Evolutionary conservation across 1,140 invertebrate species (phyloP), one percentile per base, ranked within the genome.

Genomic region (Bursaphelenchus mucronatus): DNA sequence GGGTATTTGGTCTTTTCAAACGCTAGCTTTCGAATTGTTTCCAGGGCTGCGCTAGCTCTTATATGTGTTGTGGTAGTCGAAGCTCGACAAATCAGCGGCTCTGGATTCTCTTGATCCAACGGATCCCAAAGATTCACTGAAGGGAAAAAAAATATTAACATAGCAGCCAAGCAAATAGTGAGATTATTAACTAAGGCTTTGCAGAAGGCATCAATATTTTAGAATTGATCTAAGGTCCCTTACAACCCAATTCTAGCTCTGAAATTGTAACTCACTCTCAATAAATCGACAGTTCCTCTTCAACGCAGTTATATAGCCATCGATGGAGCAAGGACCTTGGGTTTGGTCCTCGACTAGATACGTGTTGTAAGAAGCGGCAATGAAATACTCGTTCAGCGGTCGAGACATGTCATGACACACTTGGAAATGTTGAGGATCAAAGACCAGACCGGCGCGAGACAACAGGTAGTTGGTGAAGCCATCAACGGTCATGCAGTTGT

Each of bases 321-420:
- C 86, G 49, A 86, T 80, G 67, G 84, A 86, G 67, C 84, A 84
- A 21, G 83, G 81, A 9, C 86, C 86, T 50, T 82, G 82, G 17
- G 87, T 75, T 74, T 87, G 86, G 72, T 86, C 85, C 43, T 84
- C 85, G 3, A 84, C 79, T 44, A 87, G 75, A 74, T 87, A 87
- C 84, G 87, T 87, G 74, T 88, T 88, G 75, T 88, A 86, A 15
- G 87, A 88, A 9, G 86, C 85, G 8, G 86, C 84, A 49, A 88
- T 87, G 74, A 85, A 88, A 74, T 88, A 88, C 75, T 88, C 83
- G 49, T 82, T 76, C 30, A 88, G 75, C 5, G 87, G 87, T 58
- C 85, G 83, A 13, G 70, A 82, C 87, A 88, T 88, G 72, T 88
- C 86, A 69, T 87, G 86, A 70, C 83, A 84, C 11, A 87, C 82